Percentiles rank a stretch among this genome's conserved stretches.
Evolutionary conservation across 64 coral and sea anemone species (phyloP).

Genomic region (Montipora sp.): DNA sequence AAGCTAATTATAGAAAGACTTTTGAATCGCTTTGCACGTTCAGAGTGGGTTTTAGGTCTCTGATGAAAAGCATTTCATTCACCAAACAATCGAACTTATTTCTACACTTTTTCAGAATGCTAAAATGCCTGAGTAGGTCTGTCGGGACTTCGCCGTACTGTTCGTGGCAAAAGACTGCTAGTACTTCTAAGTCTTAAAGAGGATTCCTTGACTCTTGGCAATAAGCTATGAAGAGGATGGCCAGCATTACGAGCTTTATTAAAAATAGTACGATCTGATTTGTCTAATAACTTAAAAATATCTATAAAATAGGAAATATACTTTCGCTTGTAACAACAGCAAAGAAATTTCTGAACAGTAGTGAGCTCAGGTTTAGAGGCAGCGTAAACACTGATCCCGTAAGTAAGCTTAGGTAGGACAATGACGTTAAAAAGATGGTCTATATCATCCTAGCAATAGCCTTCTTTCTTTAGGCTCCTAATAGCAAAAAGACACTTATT

Average conservation of each 20-base stretch:
- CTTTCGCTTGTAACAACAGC: conserved; percentile 51
- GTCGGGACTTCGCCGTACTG: too few species aligned
- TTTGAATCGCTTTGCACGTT: too few species aligned
- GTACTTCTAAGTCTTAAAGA: conserved; percentile 57
- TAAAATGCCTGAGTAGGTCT: too few species aligned
- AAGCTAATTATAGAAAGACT: neutral
- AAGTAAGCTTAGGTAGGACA: conserved; percentile 73
- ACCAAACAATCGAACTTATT: too few species aligned
- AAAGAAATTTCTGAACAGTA: conserved; percentile 60
- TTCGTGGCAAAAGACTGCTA: neutral
- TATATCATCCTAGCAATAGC: conserved; percentile 70
- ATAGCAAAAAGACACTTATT: conserved; percentile 71
- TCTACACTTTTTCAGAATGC: too few species aligned
- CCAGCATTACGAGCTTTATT: conserved; percentile 54
- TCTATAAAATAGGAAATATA: conserved; percentile 74
- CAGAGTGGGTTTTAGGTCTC: too few species aligned
- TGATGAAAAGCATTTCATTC: too few species aligned
- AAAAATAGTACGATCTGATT: conserved; percentile 67
- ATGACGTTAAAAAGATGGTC: conserved; percentile 71
- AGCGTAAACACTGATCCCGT: conserved; percentile 67
- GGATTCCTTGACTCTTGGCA: conserved; percentile 40
- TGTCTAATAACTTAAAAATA: conserved; percentile 58
- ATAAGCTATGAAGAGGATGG: conserved; percentile 39
- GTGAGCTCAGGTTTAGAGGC: conserved; percentile 65
- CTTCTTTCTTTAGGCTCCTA: conserved; percentile 73